A percentile compares a stretch with the other conserved stretches of the same genome.
Evolutionary conservation across 2,888 invertebrate species (phyloP).

Genomic region (Morpho helenor): DNA sequence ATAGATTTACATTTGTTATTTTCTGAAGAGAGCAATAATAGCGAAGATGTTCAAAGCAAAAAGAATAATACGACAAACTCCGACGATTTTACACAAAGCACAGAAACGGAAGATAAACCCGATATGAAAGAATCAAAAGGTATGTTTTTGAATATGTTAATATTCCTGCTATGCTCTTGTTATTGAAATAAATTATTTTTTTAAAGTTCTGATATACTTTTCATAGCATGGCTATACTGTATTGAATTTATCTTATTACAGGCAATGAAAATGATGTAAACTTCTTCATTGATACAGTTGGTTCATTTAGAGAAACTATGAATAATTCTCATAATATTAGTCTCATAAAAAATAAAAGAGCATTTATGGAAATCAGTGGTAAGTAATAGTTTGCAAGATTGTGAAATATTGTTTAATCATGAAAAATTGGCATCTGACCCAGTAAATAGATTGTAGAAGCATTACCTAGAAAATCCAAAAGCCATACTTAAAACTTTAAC

Average conservation of each 20-base stretch:
- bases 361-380: conserved; percentile 9
- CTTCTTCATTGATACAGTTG: conserved; percentile 28
- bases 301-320: conserved; percentile 10
- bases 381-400: background rate
- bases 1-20: conserved; percentile 60
- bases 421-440: too few species aligned
- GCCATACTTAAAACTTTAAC: too few species aligned
- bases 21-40: conserved; percentile 59
- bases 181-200: too few species aligned
- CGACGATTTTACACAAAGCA: conserved; percentile 50
- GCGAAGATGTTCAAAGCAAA: conserved; percentile 27
- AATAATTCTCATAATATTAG: conserved; percentile 27
- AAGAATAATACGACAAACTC: conserved; percentile 20
- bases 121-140: too few species aligned
- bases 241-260: background rate
- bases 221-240: too few species aligned
- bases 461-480: too few species aligned
- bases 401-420: too few species aligned
- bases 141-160: too few species aligned
- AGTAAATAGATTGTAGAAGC: too few species aligned
- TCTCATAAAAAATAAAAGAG: conserved; percentile 22
- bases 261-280: conserved; percentile 8
- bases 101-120: conserved; percentile 47
- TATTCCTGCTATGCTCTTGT: too few species aligned
- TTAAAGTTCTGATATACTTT: too few species aligned